phyloP scores from a whole-genome alignment of 2,113 vertebrate species.

The Macquaria australasica region DNA sequence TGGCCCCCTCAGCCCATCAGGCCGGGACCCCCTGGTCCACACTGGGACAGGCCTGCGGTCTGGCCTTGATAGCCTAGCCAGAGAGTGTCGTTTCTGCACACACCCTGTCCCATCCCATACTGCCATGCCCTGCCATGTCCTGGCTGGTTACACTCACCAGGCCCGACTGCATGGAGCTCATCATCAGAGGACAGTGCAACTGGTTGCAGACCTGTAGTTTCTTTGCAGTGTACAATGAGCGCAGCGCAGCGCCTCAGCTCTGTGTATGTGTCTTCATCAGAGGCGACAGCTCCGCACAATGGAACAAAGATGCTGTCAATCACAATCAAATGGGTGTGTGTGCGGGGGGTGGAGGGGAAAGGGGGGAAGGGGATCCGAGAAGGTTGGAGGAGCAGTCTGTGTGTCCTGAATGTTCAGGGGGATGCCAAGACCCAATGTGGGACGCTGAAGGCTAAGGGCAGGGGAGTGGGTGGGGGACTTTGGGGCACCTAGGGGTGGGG shows the following conservation, averaged over 20 bases:
- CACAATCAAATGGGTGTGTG: slow-evolving; percentile 86
- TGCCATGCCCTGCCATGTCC: slow-evolving; percentile 2
- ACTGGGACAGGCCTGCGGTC: slow-evolving; percentile 18
- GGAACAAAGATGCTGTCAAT: slow-evolving; percentile 87
- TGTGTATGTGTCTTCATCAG: slow-evolving; percentile 87
- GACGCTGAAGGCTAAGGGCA: slow-evolving; percentile 74
- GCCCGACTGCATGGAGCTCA: background rate
- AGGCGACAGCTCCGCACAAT: slow-evolving; percentile 86
- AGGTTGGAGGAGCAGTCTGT: slow-evolving; percentile 74
- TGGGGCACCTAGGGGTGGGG: slow-evolving; percentile 40
- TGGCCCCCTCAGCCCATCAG: slow-evolving; percentile 70
- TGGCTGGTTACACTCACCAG: background rate
- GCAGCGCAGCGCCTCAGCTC: slow-evolving; percentile 53
- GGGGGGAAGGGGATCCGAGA: slow-evolving; percentile 45
- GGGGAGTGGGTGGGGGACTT: slow-evolving; percentile 42
- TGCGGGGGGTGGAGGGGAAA: slow-evolving; percentile 40
- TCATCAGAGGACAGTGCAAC: slow-evolving; percentile 54
- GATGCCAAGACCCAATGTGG: slow-evolving; percentile 75
- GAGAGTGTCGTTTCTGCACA: slow-evolving; percentile 10
- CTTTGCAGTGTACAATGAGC: slow-evolving; percentile 57
- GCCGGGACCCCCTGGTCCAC: slow-evolving; percentile 64
- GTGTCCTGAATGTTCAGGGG: slow-evolving; percentile 76
- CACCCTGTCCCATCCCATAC: slow-evolving; percentile 6
- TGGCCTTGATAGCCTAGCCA: slow-evolving; percentile 10
- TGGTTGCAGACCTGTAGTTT: slow-evolving; percentile 72